A percentile compares a stretch with the other conserved stretches of the same genome.
phyloP scores from a whole-genome alignment of 2,888 invertebrate genomes.

The Acanthoscelides obtectus region DNA sequence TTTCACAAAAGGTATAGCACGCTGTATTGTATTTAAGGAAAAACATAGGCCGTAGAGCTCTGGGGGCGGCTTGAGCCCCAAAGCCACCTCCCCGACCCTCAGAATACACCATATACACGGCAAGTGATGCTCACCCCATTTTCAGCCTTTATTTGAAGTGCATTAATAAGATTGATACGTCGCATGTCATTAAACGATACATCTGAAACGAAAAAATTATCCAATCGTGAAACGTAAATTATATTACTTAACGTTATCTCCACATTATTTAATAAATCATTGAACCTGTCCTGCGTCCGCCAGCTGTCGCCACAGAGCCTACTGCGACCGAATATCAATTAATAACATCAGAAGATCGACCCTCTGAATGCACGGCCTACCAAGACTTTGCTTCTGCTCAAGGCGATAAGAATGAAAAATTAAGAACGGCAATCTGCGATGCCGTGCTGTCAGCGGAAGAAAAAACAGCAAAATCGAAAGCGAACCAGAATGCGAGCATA shows the following conservation, averaged over 20 bases:
- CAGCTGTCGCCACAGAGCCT: background rate
- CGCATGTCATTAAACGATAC: background rate
- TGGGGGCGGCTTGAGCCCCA: no score
- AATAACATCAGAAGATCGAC: background rate
- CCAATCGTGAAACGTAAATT: background rate
- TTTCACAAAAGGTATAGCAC: no score
- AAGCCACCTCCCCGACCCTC: no score
- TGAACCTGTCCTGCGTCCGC: background rate
- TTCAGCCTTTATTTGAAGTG: no score
- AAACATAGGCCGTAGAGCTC: no score
- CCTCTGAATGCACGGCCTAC: background rate
- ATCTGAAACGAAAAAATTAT: background rate
- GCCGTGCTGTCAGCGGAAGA: background rate
- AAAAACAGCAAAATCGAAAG: background rate
- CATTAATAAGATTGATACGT: no score
- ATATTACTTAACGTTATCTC: background rate
- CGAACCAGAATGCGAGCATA: background rate
- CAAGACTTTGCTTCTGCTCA: background rate
- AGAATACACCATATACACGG: no score
- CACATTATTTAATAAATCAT: background rate
- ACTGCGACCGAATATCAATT: background rate
- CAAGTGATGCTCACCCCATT: no score
- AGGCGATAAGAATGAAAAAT: background rate
- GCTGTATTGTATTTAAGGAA: no score
- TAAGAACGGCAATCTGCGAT: background rate